Base-by-base conservation (phyloP, 1,140 invertebrate genomes). In the Drosophila willistoni region DNA sequence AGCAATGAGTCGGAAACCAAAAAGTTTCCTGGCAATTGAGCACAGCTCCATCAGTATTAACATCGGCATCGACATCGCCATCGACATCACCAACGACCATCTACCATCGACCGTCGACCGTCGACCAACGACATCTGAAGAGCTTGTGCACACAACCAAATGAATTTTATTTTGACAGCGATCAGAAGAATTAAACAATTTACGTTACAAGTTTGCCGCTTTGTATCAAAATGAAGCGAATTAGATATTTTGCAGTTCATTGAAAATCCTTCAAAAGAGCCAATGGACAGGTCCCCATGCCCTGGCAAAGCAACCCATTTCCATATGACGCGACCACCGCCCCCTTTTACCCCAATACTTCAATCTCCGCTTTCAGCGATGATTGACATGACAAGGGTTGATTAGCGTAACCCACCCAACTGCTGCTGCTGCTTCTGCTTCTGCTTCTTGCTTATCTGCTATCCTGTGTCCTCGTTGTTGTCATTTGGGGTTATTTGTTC, bases 11-110 rank as follows among this genome's bases (percentile, higher is more conserved):
- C 71, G 79, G 71, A 69, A 83, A 79, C 68, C 76, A 67, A 87
- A 79, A 61, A 62, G 69, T 73, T 82, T 87, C 67, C 63, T 72
- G 57, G 59, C 83, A 87, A 87, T 87, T 86, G 82, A 87, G 47
- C 69, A 83, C 66, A 65, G 36, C 71, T 73, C 61, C 42, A 68
- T 73, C 77, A 65, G 63, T 41, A 64, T 72, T 59, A 22, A 14
- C 60, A 56, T 64, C 55, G 29, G 29, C 6, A 29, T 29, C 5
- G 64, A 33, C 47, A 17, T 68, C 47, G 29, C 29, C 29, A 29
- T 29, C 29, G 64, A 29, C 29, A 29, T 29, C 44, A 42, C 42
- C 71, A 75, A 41, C 64, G 51, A 44, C 14, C 65, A 39, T 59
- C 66, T 64, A 25, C 33, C 44, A 39, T 59, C 66, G 68, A 25